Percentiles rank a stretch among this genome's conserved stretches.
phyloP scores from a whole-genome alignment of 2,797 vertebrate species.

The Ptychadena robeensis region DNA sequence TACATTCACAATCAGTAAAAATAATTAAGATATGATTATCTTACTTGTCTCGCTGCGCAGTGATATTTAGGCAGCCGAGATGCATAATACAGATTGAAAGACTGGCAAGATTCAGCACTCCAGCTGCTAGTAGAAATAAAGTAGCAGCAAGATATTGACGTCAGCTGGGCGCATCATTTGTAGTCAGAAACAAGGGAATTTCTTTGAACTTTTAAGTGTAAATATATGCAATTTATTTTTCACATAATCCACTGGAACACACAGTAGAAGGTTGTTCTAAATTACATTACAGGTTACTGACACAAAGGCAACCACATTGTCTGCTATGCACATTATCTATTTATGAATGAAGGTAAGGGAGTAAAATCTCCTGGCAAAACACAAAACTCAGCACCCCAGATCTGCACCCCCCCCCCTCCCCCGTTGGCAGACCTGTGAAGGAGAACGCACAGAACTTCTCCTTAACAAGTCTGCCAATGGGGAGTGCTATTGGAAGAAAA shows the following conservation, averaged over 20 bases:
- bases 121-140: not conserved
- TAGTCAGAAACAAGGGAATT: not conserved
- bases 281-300: too few species aligned
- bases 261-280: not conserved
- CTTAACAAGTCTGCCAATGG: too few species aligned
- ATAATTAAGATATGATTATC: constrained; percentile 48
- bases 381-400: too few species aligned
- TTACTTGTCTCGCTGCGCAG: constrained; percentile 33
- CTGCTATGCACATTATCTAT: too few species aligned
- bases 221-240: not conserved
- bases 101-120: not conserved
- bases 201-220: not conserved
- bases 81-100: not conserved
- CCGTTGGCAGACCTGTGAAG: too few species aligned
- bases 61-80: constrained; percentile 19
- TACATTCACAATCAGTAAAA: constrained; percentile 36
- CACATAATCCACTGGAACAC: not conserved
- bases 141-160: not conserved
- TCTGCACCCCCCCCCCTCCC: too few species aligned
- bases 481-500: too few species aligned
- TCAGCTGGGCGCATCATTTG: not conserved
- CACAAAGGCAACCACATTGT: too few species aligned
- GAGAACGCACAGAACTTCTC: too few species aligned
- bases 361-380: too few species aligned
- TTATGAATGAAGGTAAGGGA: too few species aligned